Conservation (phyloP, 2,888 invertebrate genomes). For the Eupithecia pulchellata region DNA sequence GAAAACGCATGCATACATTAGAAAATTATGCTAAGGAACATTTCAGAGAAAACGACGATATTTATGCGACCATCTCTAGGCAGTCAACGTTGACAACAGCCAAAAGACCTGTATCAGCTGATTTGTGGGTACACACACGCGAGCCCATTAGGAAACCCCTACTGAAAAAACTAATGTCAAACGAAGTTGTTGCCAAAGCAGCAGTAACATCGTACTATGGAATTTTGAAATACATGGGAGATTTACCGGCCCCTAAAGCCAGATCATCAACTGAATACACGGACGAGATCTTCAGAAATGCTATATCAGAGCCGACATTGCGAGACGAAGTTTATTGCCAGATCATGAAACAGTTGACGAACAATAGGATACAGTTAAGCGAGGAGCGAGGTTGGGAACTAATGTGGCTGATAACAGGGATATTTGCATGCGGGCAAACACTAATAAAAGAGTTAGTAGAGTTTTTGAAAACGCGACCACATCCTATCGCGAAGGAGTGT, state of each 20-base stretch:
- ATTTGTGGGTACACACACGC: constrained; percentile 92
- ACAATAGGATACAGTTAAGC: constrained; percentile 92
- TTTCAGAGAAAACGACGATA: constrained; percentile 87
- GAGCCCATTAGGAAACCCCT: constrained; percentile 94
- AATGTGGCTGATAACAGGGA: constrained; percentile 95
- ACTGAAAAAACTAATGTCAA: constrained; percentile 89
- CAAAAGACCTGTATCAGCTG: constrained; percentile 87
- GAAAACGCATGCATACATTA: constrained; percentile 92
- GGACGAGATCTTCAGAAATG: constrained; percentile 93
- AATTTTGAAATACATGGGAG: constrained; percentile 94
- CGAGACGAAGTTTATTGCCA: constrained; percentile 97
- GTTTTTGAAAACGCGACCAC: constrained; percentile 90
- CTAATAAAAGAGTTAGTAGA: constrained; percentile 91
- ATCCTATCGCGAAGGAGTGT: constrained; percentile 92
- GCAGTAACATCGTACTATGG: constrained; percentile 91
- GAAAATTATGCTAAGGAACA: constrained; percentile 93
- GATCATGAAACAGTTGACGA: constrained; percentile 96
- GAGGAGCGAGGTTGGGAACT: constrained; percentile 98
- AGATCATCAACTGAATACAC: constrained; percentile 93
- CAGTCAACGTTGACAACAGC: constrained; percentile 88
- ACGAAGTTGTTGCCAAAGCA: constrained; percentile 89
- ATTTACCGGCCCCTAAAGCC: constrained; percentile 92
- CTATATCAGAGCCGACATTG: constrained; percentile 90
- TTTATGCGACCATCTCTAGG: constrained; percentile 84
- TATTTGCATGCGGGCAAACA: constrained; percentile 91